These are phyloP conservation scores for Plotosus lineatus DNA, from an alignment of 2,113 vertebrate species.

Conservation along the genomic window DNA sequence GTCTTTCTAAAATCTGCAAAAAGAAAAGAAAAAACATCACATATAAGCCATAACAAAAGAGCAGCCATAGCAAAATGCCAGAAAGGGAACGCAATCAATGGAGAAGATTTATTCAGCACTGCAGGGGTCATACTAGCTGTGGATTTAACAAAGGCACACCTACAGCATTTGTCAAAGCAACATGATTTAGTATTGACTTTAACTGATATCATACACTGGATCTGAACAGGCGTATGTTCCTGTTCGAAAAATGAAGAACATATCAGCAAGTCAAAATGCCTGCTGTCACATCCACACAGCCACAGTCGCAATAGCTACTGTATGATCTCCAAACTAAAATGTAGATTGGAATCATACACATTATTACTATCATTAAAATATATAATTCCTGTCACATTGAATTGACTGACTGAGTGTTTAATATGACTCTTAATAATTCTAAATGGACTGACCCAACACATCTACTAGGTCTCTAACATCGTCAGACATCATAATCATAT, in stretches of 20 bases:
- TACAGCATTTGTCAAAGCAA: neutral
- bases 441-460: neutral
- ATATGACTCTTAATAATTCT: slow-evolving; percentile 14
- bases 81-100: slow-evolving; percentile 6
- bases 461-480: slow-evolving; percentile 20
- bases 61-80: slow-evolving; percentile 32
- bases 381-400: neutral
- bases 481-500: slow-evolving; percentile 24
- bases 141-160: slow-evolving; percentile 33
- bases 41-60: slow-evolving; percentile 28
- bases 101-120: slow-evolving; percentile 12
- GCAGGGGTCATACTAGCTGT: slow-evolving; percentile 16
- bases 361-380: neutral
- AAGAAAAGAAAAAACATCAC: no score
- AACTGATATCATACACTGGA: neutral
- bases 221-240: neutral
- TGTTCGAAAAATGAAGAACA: neutral
- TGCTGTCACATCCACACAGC: neutral
- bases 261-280: neutral
- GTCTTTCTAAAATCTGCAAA: slow-evolving; percentile 17
- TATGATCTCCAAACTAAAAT: neutral
- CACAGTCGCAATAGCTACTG: neutral
- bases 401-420: neutral
- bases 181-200: neutral
- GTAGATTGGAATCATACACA: neutral